Evolutionary conservation across 2,888 invertebrate species (phyloP).

Genomic region (Clitarchus hookeri): DNA sequence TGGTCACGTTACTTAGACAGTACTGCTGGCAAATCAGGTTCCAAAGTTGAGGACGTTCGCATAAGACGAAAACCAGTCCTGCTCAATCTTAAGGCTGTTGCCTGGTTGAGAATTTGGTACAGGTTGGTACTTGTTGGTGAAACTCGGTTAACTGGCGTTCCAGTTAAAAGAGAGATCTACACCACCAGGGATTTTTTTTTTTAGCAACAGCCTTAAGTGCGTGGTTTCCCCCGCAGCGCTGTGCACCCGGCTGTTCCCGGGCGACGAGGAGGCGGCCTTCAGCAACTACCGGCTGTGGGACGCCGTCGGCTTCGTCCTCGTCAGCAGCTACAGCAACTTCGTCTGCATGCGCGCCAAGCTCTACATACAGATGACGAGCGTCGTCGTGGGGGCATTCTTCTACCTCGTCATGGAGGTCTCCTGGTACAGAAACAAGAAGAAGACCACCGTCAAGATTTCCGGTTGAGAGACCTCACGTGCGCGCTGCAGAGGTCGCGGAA

Average conservation of each 20-base stretch:
- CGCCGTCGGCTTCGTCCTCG: slow-evolving; percentile 17
- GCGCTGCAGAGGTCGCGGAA: too few relatives aligned
- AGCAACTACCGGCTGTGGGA: slow-evolving; percentile 22
- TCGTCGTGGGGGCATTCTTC: neutral
- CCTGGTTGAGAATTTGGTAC: too few relatives aligned
- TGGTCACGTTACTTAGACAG: too few relatives aligned
- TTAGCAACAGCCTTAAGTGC: too few relatives aligned
- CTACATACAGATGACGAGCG: neutral
- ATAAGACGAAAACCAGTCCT: too few relatives aligned
- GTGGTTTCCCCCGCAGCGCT: neutral
- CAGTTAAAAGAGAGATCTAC: too few relatives aligned
- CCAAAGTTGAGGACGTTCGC: too few relatives aligned
- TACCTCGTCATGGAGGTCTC: neutral
- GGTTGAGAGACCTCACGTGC: neutral
- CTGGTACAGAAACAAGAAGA: neutral
- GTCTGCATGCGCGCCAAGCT: slow-evolving; percentile 19
- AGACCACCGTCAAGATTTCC: neutral
- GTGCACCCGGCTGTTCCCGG: neutral
- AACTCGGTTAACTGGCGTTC: too few relatives aligned
- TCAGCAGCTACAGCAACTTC: slow-evolving; percentile 17
- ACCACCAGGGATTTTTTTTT: too few relatives aligned
- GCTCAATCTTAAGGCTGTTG: too few relatives aligned
- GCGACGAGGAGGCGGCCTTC: slow-evolving; percentile 10
- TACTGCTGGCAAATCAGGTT: too few relatives aligned
- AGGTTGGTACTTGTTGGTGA: too few relatives aligned